Percentiles rank a stretch among this genome's conserved stretches.
phyloP scores from a whole-genome alignment of 2,888 invertebrate genomes.

The Portevinia maculata region DNA sequence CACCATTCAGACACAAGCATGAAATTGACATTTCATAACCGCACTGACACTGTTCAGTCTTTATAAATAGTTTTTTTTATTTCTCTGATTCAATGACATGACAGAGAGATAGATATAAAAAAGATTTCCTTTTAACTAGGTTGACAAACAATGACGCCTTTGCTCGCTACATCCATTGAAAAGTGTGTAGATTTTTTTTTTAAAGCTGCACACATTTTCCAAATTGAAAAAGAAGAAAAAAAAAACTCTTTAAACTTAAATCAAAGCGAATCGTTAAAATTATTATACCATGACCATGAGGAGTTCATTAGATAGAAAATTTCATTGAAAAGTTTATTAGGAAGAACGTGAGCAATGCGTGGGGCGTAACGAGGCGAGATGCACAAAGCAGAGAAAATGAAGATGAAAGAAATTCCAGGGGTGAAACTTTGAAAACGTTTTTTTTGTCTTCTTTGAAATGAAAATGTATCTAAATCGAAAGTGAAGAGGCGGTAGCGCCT shows the following conservation, averaged over 20 bases:
- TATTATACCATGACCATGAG: constrained; percentile 67
- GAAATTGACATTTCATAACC: constrained; percentile 50
- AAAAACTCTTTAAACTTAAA: constrained; percentile 42
- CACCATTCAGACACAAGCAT: constrained; percentile 6
- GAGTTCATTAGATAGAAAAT: constrained; percentile 69
- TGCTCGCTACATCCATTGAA: constrained; percentile 23
- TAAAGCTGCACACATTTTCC: background rate
- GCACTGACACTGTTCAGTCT: constrained; percentile 49
- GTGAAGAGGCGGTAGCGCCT: constrained; percentile 35
- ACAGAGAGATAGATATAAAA: constrained; percentile 48
- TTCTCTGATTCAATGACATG: constrained; percentile 61
- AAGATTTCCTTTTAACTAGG: constrained; percentile 43
- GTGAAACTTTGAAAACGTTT: constrained; percentile 54
- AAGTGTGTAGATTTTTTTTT: background rate
- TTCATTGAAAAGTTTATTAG: constrained; percentile 58
- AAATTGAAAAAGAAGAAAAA: too few species aligned
- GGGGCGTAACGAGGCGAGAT: constrained; percentile 19
- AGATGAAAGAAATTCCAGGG: constrained; percentile 70
- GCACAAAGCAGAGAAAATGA: constrained; percentile 33
- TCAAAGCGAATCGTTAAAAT: constrained; percentile 69
- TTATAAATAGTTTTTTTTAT: constrained; percentile 23
- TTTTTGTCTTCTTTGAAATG: constrained; percentile 43
- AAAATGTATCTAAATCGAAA: constrained; percentile 65
- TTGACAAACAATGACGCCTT: constrained; percentile 58
- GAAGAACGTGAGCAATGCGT: constrained; percentile 40